A percentile compares a stretch with the other conserved stretches of the same genome.
Evolutionary conservation across 2,888 invertebrate species (phyloP).

Genomic region (Leucoma salicis): DNA sequence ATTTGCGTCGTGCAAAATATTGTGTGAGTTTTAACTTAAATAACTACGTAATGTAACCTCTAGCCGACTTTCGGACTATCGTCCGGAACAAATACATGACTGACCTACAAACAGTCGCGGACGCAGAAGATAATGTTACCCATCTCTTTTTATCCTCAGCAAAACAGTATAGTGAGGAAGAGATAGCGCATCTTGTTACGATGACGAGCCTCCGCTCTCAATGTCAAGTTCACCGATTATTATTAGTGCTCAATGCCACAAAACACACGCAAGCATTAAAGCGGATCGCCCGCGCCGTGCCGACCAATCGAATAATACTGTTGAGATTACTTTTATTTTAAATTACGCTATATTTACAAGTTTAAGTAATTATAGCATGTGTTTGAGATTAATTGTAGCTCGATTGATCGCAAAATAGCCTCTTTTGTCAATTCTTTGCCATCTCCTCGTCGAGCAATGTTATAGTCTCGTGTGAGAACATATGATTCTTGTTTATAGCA

Average conservation of each 20-base stretch:
- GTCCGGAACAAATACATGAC: constrained; percentile 79
- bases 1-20: constrained; percentile 37
- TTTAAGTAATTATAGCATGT: no score
- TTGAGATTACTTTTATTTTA: constrained; percentile 30
- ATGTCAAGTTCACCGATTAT: constrained; percentile 83
- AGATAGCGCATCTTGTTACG: constrained; percentile 66
- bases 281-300: constrained; percentile 41
- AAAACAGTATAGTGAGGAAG: constrained; percentile 49
- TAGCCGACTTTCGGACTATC: constrained; percentile 80
- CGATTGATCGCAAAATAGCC: no score
- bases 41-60: constrained; percentile 75
- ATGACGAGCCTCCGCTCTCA: constrained; percentile 80
- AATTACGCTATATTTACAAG: constrained; percentile 31
- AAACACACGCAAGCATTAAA: constrained; percentile 71
- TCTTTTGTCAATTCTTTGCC: no score
- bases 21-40: constrained; percentile 56
- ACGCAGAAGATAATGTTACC: constrained; percentile 64
- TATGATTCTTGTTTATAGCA: no score
- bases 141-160: constrained; percentile 59
- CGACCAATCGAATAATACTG: constrained; percentile 49
- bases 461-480: no score
- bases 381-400: no score
- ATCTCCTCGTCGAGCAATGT: no score
- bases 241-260: constrained; percentile 81
- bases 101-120: constrained; percentile 79